Evolutionary conservation across 2,113 vertebrate species (phyloP), one percentile per base, ranked within the genome.

Genomic region (Mormoops blainvillei): DNA sequence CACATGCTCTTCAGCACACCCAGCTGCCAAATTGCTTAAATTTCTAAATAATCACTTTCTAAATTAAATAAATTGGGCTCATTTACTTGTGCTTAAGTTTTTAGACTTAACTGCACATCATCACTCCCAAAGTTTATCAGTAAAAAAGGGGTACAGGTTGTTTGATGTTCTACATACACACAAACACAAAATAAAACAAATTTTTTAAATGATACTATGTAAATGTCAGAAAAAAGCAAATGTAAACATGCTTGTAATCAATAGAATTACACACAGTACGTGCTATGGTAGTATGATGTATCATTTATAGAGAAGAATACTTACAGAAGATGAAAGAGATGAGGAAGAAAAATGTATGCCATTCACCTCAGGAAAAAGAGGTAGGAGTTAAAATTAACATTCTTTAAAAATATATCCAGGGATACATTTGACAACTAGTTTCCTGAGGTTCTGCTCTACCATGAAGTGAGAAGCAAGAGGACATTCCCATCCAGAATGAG

Each of bases 191-290:
- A 70, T 63, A 80, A 73, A 82, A 68, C 43, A 31, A 22, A 52
- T 56, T 70, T 87, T 94, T 20, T 14, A 95, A 87, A 63, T 86
- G 12, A 89, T 65, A 68, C 82, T 83, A 68, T 87, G 19, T 71
- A 61, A 41, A 31, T 65, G 11, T 90, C 56, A 89, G 54, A 88
- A 86, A 87, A 5, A 95, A 83, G 2, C 19, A 80, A 84, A 73
- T 56, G 50, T 33, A 93, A 95, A 98, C 87, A 70, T 48, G 33
- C 18, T 70, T 80, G 16, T 87, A 58, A 80, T 97, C 98, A 98
- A 96, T 96, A 95, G 76, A 48, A 98, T 98, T 98, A 97, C 86
- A 98, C 95, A 97, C 58, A 93, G 58, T n/a, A 96, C 89, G 97
- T 98, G 96, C 76, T 96, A 95, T 96, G 81, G 54, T 97, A 97